phyloP scores from a whole-genome alignment of 2,113 vertebrate species.

The Erinaceus europaeus region DNA sequence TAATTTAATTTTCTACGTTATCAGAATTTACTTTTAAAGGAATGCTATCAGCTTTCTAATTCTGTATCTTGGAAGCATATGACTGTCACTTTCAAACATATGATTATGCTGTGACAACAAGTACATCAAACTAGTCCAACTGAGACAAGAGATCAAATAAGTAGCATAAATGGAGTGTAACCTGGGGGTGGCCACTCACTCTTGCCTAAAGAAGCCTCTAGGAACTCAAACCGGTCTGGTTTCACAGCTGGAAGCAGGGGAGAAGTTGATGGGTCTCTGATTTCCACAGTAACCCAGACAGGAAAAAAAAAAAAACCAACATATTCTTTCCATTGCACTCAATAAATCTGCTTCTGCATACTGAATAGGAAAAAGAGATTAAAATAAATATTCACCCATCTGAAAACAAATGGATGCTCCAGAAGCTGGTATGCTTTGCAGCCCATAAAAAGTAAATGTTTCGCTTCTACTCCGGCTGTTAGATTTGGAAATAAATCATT shows the following conservation, averaged over 20 bases:
- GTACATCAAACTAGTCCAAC: background rate
- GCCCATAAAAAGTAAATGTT: slow-evolving; percentile 51
- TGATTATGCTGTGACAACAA: background rate
- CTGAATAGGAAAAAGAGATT: slow-evolving; percentile 39
- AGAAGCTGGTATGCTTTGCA: slow-evolving; percentile 45
- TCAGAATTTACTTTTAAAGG: slow-evolving; percentile 1
- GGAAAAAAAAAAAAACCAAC: too few species aligned
- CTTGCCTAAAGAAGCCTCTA: too few species aligned
- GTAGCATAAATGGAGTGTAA: background rate
- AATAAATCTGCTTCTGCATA: slow-evolving; percentile 49
- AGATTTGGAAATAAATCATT: slow-evolving; percentile 41
- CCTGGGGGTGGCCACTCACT: background rate
- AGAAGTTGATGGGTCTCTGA: background rate
- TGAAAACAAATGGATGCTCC: slow-evolving; percentile 56
- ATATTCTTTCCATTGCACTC: background rate
- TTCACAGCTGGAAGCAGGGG: background rate
- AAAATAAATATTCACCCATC: slow-evolving; percentile 59
- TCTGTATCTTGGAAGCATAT: background rate
- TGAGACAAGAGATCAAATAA: background rate
- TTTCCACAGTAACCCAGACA: background rate
- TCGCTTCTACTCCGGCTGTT: background rate
- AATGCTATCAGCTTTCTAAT: background rate
- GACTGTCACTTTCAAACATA: background rate
- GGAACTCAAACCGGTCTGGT: too few species aligned
- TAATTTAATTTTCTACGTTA: background rate